phyloP scores from a whole-genome alignment of 2,888 invertebrate genomes.

The Sinohyriopsis cumingii region DNA sequence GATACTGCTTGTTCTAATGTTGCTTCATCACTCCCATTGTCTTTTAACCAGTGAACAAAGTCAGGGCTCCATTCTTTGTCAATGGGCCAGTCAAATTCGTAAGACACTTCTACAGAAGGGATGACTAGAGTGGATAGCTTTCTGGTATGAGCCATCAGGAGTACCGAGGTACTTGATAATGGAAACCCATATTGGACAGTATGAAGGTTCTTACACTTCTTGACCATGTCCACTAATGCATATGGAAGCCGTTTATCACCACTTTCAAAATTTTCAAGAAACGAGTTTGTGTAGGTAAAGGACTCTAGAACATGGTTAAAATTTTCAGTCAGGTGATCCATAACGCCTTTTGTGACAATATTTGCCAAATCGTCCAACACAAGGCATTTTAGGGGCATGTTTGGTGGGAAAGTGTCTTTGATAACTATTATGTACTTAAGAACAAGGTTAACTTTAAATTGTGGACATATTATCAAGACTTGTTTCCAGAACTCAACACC shows the following conservation, averaged over 20 bases:
- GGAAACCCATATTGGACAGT: constrained; percentile 48
- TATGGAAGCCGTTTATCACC: constrained; percentile 44
- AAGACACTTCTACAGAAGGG: constrained; percentile 45
- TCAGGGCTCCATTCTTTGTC: constrained; percentile 30
- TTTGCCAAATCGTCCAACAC: constrained; percentile 50
- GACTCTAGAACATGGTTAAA: constrained; percentile 38
- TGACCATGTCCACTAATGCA: constrained; percentile 41
- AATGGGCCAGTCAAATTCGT: constrained; percentile 47
- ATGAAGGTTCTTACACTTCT: constrained; percentile 34
- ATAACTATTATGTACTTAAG: constrained; percentile 46
- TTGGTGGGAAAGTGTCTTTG: constrained; percentile 43
- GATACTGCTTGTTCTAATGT: constrained; percentile 40
- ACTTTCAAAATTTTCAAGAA: constrained; percentile 45
- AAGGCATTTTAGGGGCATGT: constrained; percentile 44
- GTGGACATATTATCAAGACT: constrained; percentile 36
- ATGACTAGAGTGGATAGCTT: constrained; percentile 40
- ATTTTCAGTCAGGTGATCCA: constrained; percentile 40
- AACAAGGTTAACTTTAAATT: constrained; percentile 42
- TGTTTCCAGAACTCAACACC: constrained; percentile 39
- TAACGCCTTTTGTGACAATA: constrained; percentile 49
- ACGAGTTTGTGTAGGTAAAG: constrained; percentile 50
- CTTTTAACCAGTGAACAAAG: constrained; percentile 36
- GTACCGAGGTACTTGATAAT: constrained; percentile 43
- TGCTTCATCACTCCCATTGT: constrained; percentile 26
- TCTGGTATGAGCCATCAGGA: constrained; percentile 40